Percentiles rank a stretch among this genome's conserved stretches.
These are phyloP conservation scores for Cyanocitta stelleri DNA, from an alignment of 2,113 vertebrate species.

Conservation along the genomic window DNA sequence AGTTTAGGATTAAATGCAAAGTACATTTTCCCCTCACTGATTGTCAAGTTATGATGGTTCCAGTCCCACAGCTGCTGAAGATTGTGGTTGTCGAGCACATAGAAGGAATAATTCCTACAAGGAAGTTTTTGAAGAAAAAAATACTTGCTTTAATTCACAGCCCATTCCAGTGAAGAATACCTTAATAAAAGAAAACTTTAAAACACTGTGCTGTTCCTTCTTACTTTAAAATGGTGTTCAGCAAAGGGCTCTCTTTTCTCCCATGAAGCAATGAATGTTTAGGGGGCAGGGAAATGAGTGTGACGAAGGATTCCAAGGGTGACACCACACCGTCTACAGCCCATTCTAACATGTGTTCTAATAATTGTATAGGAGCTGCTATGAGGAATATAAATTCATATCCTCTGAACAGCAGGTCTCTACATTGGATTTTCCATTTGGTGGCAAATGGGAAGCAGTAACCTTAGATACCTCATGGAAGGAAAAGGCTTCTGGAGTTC, in stretches of 20 bases:
- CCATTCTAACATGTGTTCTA: background rate
- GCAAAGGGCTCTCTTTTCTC: background rate
- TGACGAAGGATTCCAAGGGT: background rate
- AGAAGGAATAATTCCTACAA: slow-evolving; percentile 89
- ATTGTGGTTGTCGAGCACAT: slow-evolving; percentile 92
- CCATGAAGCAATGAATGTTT: background rate
- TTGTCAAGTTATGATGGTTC: slow-evolving; percentile 92
- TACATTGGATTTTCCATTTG: background rate
- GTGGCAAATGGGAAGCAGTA: background rate
- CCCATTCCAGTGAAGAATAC: background rate
- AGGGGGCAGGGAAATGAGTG: background rate
- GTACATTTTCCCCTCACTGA: slow-evolving; percentile 89
- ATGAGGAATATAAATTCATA: background rate
- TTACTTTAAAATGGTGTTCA: background rate
- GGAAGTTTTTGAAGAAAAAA: slow-evolving; percentile 18
- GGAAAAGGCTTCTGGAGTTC: background rate
- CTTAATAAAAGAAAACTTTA: background rate
- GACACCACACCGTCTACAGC: background rate
- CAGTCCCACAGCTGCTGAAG: slow-evolving; percentile 96
- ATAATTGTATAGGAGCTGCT: background rate
- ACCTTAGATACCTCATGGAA: background rate
- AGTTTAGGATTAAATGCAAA: slow-evolving; percentile 94
- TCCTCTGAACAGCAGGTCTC: background rate
- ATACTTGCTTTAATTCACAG: background rate
- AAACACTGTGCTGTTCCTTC: background rate